Evolutionary conservation across 2,888 invertebrate species (phyloP).

Genomic region (Dryomyza anilis): DNA sequence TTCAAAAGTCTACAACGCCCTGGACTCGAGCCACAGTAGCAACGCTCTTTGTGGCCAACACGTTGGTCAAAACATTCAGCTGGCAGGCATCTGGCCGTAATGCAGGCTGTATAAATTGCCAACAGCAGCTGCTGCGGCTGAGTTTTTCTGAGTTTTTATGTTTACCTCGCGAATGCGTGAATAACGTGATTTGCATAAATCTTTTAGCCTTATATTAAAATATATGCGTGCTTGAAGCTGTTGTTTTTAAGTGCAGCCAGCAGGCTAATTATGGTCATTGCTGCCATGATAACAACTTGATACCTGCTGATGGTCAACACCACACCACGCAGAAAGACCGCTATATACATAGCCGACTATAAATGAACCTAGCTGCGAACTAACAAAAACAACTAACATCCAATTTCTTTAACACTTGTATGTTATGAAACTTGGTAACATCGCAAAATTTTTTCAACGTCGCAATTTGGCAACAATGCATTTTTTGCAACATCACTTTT

Average conservation of each 20-base stretch:
- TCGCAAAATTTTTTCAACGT: no score
- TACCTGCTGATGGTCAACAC: not conserved
- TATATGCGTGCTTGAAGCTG: not conserved
- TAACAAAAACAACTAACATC: no score
- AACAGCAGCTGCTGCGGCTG: not conserved
- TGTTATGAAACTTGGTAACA: no score
- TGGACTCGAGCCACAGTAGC: not conserved
- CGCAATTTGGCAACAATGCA: no score
- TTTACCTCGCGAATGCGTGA: not conserved
- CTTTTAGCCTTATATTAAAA: not conserved
- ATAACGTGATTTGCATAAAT: slow-evolving; percentile 34
- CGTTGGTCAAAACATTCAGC: not conserved
- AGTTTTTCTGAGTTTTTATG: not conserved
- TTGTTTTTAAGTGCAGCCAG: slow-evolving; percentile 16
- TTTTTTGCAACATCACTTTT: no score
- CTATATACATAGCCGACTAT: no score
- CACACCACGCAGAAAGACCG: no score
- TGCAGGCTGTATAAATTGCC: no score
- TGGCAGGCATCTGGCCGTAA: no score
- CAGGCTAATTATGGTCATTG: slow-evolving; percentile 36
- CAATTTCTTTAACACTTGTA: no score
- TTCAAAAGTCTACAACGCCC: not conserved
- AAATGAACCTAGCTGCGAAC: no score
- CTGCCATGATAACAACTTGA: not conserved
- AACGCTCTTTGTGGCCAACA: no score